Evolutionary conservation across 1,140 invertebrate species (phyloP).

Genomic region (Vollenhovia emeryi): DNA sequence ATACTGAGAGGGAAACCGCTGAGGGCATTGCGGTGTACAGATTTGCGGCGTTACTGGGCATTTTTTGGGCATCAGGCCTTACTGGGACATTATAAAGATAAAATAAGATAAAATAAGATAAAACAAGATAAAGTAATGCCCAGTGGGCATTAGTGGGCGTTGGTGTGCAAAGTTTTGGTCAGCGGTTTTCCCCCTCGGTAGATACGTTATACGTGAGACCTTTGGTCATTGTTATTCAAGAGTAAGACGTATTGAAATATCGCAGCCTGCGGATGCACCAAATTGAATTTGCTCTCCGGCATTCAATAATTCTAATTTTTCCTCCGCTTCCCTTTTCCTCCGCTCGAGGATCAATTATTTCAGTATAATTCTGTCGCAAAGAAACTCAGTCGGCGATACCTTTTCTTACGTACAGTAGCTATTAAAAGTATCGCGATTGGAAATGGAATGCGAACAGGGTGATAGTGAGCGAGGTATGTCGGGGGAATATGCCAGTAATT

Average conservation of each 20-base stretch:
- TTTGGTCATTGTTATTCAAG: background rate
- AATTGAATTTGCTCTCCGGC: constrained; percentile 29
- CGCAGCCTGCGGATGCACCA: background rate
- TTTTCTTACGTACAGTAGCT: background rate
- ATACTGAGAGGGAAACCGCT: too few relatives aligned
- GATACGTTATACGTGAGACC: background rate
- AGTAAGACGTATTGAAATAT: background rate
- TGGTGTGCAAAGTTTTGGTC: too few relatives aligned
- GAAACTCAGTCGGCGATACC: background rate
- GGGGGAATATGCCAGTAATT: constrained; percentile 58
- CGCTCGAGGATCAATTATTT: constrained; percentile 42
- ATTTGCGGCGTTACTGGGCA: too few relatives aligned
- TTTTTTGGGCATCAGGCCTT: too few relatives aligned
- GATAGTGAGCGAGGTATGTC: background rate
- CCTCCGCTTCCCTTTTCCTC: background rate
- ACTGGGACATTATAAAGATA: too few relatives aligned
- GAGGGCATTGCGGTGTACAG: too few relatives aligned
- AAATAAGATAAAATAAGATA: too few relatives aligned
- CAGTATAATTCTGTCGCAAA: constrained; percentile 43
- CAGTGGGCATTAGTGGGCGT: too few relatives aligned
- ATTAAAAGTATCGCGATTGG: constrained; percentile 32
- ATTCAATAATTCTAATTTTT: background rate
- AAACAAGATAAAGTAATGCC: too few relatives aligned
- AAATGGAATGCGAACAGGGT: background rate
- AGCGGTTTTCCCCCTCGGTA: too few relatives aligned